A percentile compares a stretch with the other conserved stretches of the same genome.
Conservation (phyloP, 2,888 invertebrate species). For the Ophion ventricosus region DNA sequence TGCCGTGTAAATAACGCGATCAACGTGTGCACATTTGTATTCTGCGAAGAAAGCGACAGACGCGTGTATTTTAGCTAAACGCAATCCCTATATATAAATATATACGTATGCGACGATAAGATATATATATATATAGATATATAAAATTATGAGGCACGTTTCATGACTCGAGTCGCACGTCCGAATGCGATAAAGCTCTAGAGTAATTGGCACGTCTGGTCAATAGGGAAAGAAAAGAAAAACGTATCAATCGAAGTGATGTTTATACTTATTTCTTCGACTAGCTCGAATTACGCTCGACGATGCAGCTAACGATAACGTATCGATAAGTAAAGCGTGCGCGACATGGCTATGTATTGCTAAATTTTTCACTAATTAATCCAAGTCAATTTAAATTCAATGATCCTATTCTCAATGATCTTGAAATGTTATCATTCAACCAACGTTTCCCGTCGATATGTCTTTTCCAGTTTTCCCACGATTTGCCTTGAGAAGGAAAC, state of each 20-base stretch:
- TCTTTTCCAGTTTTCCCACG: too few relatives aligned
- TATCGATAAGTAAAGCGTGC: neutral
- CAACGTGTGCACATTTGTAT: constrained; percentile 49
- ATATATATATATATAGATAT: neutral
- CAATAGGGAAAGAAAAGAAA: neutral
- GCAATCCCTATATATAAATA: constrained; percentile 23
- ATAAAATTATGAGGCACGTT: constrained; percentile 4
- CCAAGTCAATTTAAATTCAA: neutral
- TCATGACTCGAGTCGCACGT: constrained; percentile 2
- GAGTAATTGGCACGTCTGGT: neutral
- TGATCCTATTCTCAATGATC: too few relatives aligned
- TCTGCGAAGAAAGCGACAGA: constrained; percentile 40
- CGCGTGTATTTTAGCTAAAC: constrained; percentile 42
- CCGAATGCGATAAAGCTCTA: constrained; percentile 1
- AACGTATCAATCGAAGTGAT: neutral
- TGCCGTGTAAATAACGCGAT: constrained; percentile 52
- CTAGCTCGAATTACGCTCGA: neutral
- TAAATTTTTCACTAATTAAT: neutral
- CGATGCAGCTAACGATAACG: neutral
- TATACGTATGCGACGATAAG: constrained; percentile 1
- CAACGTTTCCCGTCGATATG: too few relatives aligned
- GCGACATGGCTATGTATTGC: neutral
- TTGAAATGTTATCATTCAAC: too few relatives aligned
- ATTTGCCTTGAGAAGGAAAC: too few relatives aligned
- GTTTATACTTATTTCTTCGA: neutral